These are phyloP conservation scores for Monochamus saltuarius DNA, from an alignment of 1,140 invertebrate genomes.

Conservation along the genomic window DNA sequence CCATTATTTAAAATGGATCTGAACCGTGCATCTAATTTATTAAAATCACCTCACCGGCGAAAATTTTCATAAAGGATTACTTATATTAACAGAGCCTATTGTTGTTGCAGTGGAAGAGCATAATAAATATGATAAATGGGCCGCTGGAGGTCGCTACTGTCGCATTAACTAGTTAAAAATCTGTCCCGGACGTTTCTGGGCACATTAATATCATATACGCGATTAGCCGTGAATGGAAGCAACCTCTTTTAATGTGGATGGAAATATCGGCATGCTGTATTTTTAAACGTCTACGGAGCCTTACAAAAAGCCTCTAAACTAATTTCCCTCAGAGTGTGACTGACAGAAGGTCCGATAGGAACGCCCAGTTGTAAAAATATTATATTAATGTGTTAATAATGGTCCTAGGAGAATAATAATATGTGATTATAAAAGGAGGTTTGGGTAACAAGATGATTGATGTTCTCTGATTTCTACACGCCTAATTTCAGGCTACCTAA, in stretches of 20 bases:
- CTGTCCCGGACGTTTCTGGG: constrained; percentile 47
- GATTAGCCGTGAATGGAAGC: constrained; percentile 49
- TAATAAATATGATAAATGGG: constrained; percentile 48
- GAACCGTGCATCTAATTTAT: no score
- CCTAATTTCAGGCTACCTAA: not conserved
- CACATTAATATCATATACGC: constrained; percentile 50
- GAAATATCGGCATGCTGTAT: constrained; percentile 31
- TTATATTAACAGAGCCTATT: constrained; percentile 43
- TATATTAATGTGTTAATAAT: constrained; percentile 51
- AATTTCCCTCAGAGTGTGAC: constrained; percentile 36
- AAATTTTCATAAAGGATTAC: constrained; percentile 41
- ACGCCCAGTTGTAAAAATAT: constrained; percentile 50
- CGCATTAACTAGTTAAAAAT: constrained; percentile 48
- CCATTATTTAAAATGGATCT: no score
- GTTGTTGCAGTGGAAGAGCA: constrained; percentile 39
- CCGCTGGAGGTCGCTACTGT: constrained; percentile 46
- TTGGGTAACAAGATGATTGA: constrained; percentile 43
- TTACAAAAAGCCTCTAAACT: constrained; percentile 35
- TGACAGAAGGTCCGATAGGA: constrained; percentile 48
- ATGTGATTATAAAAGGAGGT: constrained; percentile 38
- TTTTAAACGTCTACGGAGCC: constrained; percentile 15
- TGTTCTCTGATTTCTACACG: constrained; percentile 15
- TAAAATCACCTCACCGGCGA: no score
- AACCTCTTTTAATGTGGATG: constrained; percentile 38
- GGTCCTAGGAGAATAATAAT: constrained; percentile 46